Conservation (phyloP, 1,140 invertebrate genomes). For the Nylanderia fulva region DNA sequence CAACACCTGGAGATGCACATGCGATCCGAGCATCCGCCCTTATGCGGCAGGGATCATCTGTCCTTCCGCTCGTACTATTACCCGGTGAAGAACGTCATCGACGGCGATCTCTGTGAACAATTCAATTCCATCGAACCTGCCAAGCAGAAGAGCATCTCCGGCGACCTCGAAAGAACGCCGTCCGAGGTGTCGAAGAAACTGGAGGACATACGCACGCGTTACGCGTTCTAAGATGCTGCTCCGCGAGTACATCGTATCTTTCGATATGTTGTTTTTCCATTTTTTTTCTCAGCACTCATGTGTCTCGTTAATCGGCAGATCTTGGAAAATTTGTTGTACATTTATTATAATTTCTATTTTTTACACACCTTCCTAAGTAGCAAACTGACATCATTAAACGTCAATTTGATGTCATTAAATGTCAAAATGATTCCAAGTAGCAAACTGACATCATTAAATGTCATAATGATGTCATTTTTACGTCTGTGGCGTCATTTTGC, state of each 20-base stretch:
- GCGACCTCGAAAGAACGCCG: conserved; percentile 97
- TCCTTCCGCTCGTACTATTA: conserved; percentile 99
- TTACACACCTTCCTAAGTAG: too few relatives aligned
- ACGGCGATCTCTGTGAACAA: conserved; percentile 99
- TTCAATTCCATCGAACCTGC: conserved; percentile 97
- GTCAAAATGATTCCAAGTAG: too few relatives aligned
- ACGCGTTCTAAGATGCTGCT: conserved; percentile 92
- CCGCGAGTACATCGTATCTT: not conserved
- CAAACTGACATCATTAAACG: too few relatives aligned
- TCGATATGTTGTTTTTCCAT: not conserved
- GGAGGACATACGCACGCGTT: conserved; percentile 97
- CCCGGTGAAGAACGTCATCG: conserved; percentile 99
- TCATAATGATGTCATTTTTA: too few relatives aligned
- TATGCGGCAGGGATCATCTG: conserved; percentile 99
- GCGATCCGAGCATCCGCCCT: conserved; percentile 97
- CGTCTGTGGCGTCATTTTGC: too few relatives aligned
- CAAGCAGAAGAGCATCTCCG: conserved; percentile 98
- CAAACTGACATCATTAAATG: too few relatives aligned
- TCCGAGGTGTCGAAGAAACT: conserved; percentile 98
- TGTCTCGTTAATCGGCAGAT: not conserved
- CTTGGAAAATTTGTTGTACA: not conserved
- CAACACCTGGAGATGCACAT: conserved; percentile 99
- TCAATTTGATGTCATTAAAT: too few relatives aligned
- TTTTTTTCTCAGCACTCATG: not conserved
- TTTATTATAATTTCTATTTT: not conserved